These are phyloP conservation scores for Neodiprion pinetum DNA, from an alignment of 1,140 invertebrate genomes.

Conservation along the genomic window DNA sequence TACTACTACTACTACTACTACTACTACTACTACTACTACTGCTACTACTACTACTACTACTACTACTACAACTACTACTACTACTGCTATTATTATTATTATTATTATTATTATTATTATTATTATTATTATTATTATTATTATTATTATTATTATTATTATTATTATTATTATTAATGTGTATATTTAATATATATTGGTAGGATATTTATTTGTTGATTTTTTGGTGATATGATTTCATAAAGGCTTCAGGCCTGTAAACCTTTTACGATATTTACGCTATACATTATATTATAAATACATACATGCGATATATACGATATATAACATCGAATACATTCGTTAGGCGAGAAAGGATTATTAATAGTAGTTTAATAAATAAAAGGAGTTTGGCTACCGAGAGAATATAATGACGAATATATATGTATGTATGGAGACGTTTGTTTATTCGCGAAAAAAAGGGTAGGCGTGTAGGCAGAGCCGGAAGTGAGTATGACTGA, in stretches of 20 bases:
- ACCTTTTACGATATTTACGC: slow-evolving; percentile 1
- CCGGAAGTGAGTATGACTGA: no score
- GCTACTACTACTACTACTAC: not conserved
- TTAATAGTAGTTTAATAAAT: no score
- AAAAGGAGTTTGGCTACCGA: no score
- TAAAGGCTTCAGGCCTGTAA: not conserved
- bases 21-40: not conserved
- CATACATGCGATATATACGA: no score
- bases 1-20: not conserved
- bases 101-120: not conserved
- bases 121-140: not conserved
- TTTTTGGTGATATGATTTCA: slow-evolving; percentile 6
- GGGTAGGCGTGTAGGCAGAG: no score
- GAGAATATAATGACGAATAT: no score
- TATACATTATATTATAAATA: not conserved
- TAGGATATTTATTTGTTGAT: slow-evolving; percentile 2
- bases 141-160: not conserved
- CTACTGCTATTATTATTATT: not conserved
- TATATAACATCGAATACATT: no score
- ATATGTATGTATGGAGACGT: no score
- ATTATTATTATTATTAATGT: slow-evolving; percentile 1
- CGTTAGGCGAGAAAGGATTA: no score
- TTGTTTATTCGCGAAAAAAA: no score
- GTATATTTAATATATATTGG: not conserved
- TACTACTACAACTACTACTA: not conserved